These are phyloP conservation scores for Meliscaeva auricollis DNA, from an alignment of 2,888 invertebrate genomes.

Conservation along the genomic window DNA sequence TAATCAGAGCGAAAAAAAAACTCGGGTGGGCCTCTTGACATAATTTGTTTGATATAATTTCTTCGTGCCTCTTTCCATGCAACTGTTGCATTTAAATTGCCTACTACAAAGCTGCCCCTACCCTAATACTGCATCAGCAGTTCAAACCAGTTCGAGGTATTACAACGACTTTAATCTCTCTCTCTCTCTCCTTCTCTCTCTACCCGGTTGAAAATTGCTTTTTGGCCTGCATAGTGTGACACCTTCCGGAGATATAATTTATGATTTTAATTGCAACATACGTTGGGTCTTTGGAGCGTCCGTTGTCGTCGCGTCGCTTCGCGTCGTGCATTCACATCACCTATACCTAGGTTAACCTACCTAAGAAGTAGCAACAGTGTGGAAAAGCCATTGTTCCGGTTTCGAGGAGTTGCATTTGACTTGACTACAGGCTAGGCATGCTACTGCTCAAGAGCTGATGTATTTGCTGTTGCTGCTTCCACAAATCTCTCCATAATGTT, in stretches of 20 bases:
- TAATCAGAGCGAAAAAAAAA: constrained; percentile 36
- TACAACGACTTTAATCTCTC: constrained; percentile 61
- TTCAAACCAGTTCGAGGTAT: constrained; percentile 31
- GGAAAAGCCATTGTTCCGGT: constrained; percentile 74
- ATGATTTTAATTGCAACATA: constrained; percentile 73
- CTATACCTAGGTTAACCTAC: neutral
- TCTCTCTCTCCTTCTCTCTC: constrained; percentile 10
- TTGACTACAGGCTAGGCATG: constrained; percentile 2
- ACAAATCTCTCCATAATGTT: constrained; percentile 44
- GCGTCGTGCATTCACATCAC: constrained; percentile 41
- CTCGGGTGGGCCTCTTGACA: constrained; percentile 60
- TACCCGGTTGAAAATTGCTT: constrained; percentile 55
- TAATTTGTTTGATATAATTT: constrained; percentile 52
- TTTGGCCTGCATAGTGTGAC: constrained; percentile 73
- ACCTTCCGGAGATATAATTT: constrained; percentile 72
- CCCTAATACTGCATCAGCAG: constrained; percentile 24
- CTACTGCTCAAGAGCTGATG: too few relatives aligned
- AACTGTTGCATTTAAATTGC: constrained; percentile 50
- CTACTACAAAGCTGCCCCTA: constrained; percentile 4
- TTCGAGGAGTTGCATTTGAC: constrained; percentile 38
- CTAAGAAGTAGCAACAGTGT: constrained; percentile 60
- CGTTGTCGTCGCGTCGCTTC: neutral
- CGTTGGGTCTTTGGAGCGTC: constrained; percentile 34
- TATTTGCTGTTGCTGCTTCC: constrained; percentile 16
- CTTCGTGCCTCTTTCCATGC: constrained; percentile 43